A percentile compares a stretch with the other conserved stretches of the same genome.
Evolutionary conservation across 2,797 vertebrate species (phyloP).

Genomic region (Babyrousa celebensis): DNA sequence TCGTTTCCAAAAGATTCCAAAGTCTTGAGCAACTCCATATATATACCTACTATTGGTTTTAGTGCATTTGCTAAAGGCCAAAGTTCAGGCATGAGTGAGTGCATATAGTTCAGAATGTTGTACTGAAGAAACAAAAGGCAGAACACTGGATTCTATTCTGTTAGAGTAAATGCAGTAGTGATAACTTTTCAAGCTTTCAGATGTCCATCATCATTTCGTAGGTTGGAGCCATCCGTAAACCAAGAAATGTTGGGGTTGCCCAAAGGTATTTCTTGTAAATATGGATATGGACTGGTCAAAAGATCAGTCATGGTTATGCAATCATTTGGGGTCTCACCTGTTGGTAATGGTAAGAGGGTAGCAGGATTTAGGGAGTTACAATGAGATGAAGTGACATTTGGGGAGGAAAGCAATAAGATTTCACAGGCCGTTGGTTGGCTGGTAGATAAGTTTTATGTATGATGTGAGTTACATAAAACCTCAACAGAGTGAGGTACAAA

Average conservation of each 20-base stretch:
- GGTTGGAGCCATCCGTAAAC: neutral
- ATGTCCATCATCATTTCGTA: neutral
- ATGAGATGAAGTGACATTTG: neutral
- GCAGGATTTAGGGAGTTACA: neutral
- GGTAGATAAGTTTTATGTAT: neutral
- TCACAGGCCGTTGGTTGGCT: neutral
- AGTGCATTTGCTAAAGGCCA: neutral
- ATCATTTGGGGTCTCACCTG: neutral
- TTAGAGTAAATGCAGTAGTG: neutral
- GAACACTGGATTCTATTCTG: neutral
- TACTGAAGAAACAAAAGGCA: neutral
- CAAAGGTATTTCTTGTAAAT: neutral
- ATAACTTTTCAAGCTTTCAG: neutral
- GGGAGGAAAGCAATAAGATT: neutral
- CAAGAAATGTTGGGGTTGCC: neutral
- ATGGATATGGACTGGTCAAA: neutral
- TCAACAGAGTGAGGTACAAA: neutral
- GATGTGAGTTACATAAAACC: neutral
- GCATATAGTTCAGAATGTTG: neutral
- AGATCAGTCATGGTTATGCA: neutral
- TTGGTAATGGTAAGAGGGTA: neutral
- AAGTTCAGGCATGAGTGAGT: neutral
- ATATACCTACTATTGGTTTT: neutral
- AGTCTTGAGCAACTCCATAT: neutral
- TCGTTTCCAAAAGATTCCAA: neutral